A percentile compares a stretch with the other conserved stretches of the same genome.
Evolutionary conservation across 2,797 vertebrate species (phyloP).

Genomic region (Tokudaia muenninki): DNA sequence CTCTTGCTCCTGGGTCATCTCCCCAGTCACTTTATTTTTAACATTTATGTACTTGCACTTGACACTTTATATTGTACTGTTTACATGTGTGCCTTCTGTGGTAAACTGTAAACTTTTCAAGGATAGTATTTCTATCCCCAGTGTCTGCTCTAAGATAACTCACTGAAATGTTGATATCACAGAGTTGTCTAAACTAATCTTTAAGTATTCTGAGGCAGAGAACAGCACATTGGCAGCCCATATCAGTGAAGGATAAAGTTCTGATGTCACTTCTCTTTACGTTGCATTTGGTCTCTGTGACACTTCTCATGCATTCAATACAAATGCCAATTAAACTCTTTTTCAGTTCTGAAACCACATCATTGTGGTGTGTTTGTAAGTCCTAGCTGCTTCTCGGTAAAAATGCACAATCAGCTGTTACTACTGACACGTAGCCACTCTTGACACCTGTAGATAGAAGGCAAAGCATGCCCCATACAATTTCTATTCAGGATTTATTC

Average conservation of each 20-base stretch:
- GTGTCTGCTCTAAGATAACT: constrained; percentile 18
- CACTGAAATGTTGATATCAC: constrained; percentile 29
- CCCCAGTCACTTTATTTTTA: background rate
- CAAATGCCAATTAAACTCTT: constrained; percentile 79
- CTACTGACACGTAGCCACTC: constrained; percentile 48
- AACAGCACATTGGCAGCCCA: constrained; percentile 73
- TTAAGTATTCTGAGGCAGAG: constrained; percentile 27
- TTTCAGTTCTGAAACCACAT: constrained; percentile 80
- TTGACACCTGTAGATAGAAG: constrained; percentile 42
- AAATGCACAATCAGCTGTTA: constrained; percentile 36
- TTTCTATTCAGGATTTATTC: background rate
- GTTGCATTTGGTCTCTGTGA: constrained; percentile 76
- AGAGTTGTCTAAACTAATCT: constrained; percentile 42
- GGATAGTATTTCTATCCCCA: constrained; percentile 16
- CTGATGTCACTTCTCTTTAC: constrained; percentile 52
- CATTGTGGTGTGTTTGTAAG: constrained; percentile 66
- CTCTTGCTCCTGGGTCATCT: background rate
- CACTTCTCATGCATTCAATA: constrained; percentile 59
- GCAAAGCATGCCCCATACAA: background rate
- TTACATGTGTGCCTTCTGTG: background rate
- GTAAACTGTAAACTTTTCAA: constrained; percentile 52
- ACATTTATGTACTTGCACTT: background rate
- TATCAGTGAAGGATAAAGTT: constrained; percentile 77
- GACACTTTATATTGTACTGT: background rate
- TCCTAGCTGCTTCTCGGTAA: constrained; percentile 56